A percentile compares a stretch with the other conserved stretches of the same genome.
Conservation (phyloP, 2,888 invertebrate species). For the Folsomia candida region DNA sequence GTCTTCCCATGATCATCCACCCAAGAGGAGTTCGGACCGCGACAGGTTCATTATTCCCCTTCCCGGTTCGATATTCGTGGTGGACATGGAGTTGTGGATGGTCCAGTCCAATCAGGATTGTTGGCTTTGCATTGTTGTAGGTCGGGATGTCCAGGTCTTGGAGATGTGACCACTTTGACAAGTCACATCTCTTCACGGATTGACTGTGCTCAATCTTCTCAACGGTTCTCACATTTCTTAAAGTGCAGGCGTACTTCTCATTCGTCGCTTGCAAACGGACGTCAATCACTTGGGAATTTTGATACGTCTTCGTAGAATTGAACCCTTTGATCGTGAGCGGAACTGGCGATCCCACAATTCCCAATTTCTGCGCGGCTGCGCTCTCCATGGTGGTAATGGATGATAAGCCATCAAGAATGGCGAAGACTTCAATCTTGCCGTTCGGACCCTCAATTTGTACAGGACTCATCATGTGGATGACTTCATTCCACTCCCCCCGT, state of each 20-base stretch:
- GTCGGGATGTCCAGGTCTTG: background rate
- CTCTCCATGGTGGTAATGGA: slow-evolving; percentile 14
- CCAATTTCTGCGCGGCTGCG: slow-evolving; percentile 10
- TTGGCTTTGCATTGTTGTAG: background rate
- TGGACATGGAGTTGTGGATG: slow-evolving; percentile 11
- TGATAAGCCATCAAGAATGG: slow-evolving; percentile 24
- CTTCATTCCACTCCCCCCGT: no score
- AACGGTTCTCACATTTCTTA: no score
- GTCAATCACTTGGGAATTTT: no score
- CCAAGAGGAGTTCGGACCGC: slow-evolving; percentile 15
- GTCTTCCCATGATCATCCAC: slow-evolving; percentile 22
- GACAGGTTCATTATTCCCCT: slow-evolving; percentile 13
- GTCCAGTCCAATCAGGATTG: slow-evolving; percentile 28
- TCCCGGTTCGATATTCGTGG: slow-evolving; percentile 6
- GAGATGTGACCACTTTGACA: slow-evolving; percentile 12
- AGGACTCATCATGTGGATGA: no score
- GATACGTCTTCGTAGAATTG: background rate
- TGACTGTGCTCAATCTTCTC: slow-evolving; percentile 17
- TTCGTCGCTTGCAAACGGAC: no score
- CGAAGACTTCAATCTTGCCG: slow-evolving; percentile 11
- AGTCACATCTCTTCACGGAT: background rate
- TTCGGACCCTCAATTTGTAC: slow-evolving; percentile 3
- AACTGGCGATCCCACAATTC: slow-evolving; percentile 1
- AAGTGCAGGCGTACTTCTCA: no score
- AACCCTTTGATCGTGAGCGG: slow-evolving; percentile 9